Evolutionary conservation across 2,888 invertebrate genomes (phyloP), one percentile per base, ranked within the genome.

Genomic region (Bombylius major): DNA sequence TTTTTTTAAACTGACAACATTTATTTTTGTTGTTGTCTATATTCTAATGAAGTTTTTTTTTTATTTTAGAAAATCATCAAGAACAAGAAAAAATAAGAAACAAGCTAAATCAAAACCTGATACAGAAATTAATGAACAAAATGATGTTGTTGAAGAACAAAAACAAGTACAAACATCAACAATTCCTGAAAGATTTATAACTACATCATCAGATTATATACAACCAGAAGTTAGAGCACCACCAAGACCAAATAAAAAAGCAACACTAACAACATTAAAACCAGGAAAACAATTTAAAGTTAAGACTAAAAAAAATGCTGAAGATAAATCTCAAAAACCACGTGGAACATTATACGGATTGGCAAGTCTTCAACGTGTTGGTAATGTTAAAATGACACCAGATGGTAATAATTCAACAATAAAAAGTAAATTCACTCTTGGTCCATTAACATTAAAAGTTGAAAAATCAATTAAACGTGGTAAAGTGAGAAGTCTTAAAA

Each of bases 371-470:
- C 83, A 83, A 67, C 79, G 90, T 65, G 83, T 82, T 51, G 89
- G 89, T 47, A 89, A 90, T 67, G 90, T 90, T 8, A 80, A 81
- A 54, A 88, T 90, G 50, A 86, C 83, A 69, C 84, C 88, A 70
- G 82, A 85, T 82, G 78, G 83, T 53, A 82, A 86, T 66, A 85
- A 88, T 66, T 89, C 89, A 5, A 89, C 87, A 54, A 86, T 91
- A 47, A 87, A 85, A 67, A 87, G 87, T 55, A 87, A 86, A 70
- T 90, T 91, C 69, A 81, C 84, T 32, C 75, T 91, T 57, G 90
- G 90, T 52, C 90, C 90, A 0, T 73, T 91, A 49, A 82, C 85
- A 33, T 73, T 91, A 59, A 83, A 86, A 72, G 90, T 76, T 23
- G 72, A 73, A 58, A 75, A 75, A 65, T 70, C 70, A 61, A 84